Percentiles rank a stretch among this genome's conserved stretches.
Conservation (phyloP, 2,888 invertebrate species). For the Cephus pygmeus region DNA sequence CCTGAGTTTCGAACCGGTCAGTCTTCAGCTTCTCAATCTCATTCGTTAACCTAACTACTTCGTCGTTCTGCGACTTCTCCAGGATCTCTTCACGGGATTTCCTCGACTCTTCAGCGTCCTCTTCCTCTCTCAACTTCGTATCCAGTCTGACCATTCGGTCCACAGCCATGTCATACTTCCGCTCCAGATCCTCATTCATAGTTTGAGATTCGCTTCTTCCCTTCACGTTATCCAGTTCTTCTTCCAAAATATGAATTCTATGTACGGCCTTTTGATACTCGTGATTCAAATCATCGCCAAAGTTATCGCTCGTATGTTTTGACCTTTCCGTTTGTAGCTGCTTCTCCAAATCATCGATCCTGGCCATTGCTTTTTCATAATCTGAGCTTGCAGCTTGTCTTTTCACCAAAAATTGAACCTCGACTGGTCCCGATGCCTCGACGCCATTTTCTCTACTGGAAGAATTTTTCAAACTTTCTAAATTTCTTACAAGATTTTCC, state of each 20-base stretch:
- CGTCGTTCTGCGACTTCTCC: slow-evolving; percentile 5
- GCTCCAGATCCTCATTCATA: neutral
- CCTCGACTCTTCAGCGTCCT: neutral
- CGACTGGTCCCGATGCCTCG: neutral
- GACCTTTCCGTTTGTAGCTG: slow-evolving; percentile 8
- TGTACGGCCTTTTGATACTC: slow-evolving; percentile 6
- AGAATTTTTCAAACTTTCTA: neutral
- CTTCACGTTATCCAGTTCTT: neutral
- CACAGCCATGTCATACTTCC: neutral
- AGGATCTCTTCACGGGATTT: neutral
- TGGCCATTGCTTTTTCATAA: slow-evolving; percentile 9
- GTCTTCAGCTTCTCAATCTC: slow-evolving; percentile 44
- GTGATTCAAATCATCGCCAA: neutral
- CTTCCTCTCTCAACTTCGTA: slow-evolving; percentile 4
- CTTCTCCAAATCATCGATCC: slow-evolving; percentile 16
- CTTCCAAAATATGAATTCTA: slow-evolving; percentile 1
- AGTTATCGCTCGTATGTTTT: neutral
- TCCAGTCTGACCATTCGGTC: neutral
- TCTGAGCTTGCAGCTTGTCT: neutral
- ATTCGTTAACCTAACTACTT: slow-evolving; percentile 18
- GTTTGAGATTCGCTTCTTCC: neutral
- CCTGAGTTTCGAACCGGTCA: slow-evolving; percentile 37
- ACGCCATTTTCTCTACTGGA: neutral
- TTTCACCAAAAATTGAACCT: neutral
- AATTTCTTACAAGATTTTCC: neutral